Base-by-base conservation (phyloP, 2,888 invertebrate species). In the Prosapia bicincta region DNA sequence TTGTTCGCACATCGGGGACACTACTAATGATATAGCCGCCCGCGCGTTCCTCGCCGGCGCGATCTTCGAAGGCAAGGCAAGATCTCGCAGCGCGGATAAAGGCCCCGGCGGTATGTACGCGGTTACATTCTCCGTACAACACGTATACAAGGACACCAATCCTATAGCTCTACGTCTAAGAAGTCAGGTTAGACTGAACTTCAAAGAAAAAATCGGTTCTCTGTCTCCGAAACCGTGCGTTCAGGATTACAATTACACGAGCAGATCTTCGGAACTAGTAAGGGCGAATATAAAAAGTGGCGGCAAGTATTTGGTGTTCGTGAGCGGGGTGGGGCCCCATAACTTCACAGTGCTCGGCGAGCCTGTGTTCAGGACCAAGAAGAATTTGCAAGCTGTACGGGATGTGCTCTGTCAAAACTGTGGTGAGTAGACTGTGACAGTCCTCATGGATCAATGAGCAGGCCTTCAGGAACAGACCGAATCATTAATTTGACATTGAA, bases 51-150 rank as follows among this genome's bases (percentile, higher is more conserved):
- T 88, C 78, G 90, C 91, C 79, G 89, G 89, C 79, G 90, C 90
- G 74, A 90, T 92, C 69, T 90, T 92, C 84, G 88, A 88, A 83
- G 91, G 90, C 78, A 89, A 89, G 82, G 90, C 89, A 76, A 85
- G 89, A 79, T 90, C 90, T 80, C 89, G 89, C 87, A 89, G 89
- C 80, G 85, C 88, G 73, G 85, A 87, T 80, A 86, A 88, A 71
- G 87, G 87, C 71, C 85, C 86, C 74, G 85, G 84, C 76, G 85
- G 85, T 67, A 89, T 88, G 82, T 91, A 90, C 84, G 88, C 89
- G 79, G 91, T 90, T 80, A 89, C 90, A 77, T 90, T 92, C 84
- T 89, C 89, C 83, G 90, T 92, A 80, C 86, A 88, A 80, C 86
- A 88, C 79, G 88, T 89, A 79, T 89, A 88, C 84, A 92, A 92